Evolutionary conservation across 2,888 invertebrate genomes (phyloP).

Genomic region (Lithophane ornitopus): DNA sequence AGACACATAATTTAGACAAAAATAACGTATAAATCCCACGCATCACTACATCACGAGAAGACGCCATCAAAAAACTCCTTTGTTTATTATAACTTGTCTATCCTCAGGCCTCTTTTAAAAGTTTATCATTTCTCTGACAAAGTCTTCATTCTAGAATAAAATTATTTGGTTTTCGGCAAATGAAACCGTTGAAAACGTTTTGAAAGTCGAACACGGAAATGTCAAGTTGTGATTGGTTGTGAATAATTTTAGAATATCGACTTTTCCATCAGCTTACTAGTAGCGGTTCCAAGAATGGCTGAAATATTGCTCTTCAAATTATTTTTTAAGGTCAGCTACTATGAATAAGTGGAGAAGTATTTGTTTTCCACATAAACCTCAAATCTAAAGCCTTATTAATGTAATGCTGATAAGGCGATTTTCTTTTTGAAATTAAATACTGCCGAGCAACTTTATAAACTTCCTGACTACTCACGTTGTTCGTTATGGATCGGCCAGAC

Average conservation of each 20-base stretch:
- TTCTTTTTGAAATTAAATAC: conserved; percentile 22
- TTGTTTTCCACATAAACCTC: conserved; percentile 4
- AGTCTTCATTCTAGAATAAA: conserved; percentile 17
- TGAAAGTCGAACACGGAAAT: conserved; percentile 45
- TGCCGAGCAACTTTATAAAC: conserved; percentile 11
- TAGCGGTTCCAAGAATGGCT: conserved; percentile 4
- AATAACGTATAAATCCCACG: background rate
- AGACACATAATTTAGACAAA: background rate
- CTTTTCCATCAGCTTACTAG: conserved; percentile 3
- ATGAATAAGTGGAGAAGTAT: background rate
- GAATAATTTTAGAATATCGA: conserved; percentile 46
- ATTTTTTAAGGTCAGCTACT: background rate
- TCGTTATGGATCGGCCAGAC: conserved; percentile 31
- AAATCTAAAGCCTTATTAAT: conserved; percentile 8
- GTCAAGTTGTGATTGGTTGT: conserved; percentile 49
- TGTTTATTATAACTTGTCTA: conserved; percentile 40
- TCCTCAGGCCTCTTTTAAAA: conserved; percentile 31
- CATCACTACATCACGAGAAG: conserved; percentile 31
- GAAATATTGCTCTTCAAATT: background rate
- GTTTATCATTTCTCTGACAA: conserved; percentile 35
- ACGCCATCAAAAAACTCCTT: conserved; percentile 26
- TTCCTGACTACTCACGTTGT: conserved; percentile 22
- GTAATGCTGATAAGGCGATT: conserved; percentile 11
- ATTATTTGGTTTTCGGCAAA: conserved; percentile 19
- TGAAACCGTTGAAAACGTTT: conserved; percentile 21